These are phyloP conservation scores for Scaptomyza flava DNA, from an alignment of 2,888 invertebrate species.

Conservation along the genomic window DNA sequence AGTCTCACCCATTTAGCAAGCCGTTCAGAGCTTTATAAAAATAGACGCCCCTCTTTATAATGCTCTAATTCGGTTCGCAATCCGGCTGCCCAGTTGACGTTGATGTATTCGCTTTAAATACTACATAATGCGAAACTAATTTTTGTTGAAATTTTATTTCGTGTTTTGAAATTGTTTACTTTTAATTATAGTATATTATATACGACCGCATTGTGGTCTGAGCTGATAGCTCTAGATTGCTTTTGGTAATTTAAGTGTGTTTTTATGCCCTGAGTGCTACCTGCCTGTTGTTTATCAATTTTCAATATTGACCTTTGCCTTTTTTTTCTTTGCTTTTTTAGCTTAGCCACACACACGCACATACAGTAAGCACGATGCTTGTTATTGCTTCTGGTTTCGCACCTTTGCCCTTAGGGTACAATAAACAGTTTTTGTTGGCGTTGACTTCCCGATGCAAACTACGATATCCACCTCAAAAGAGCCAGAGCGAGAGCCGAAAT, in stretches of 20 bases:
- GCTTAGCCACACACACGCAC: conserved; percentile 35
- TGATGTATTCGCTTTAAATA: conserved; percentile 50
- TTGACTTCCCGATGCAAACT: conserved; percentile 39
- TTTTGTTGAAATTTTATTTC: conserved; percentile 48
- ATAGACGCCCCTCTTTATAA: conserved; percentile 68
- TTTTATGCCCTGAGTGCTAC: conserved; percentile 26
- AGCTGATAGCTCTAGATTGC: conserved; percentile 32
- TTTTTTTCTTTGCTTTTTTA: conserved; percentile 44
- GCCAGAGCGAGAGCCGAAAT: conserved; percentile 32
- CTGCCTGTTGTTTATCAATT: conserved; percentile 70
- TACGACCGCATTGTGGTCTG: conserved; percentile 47
- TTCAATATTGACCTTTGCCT: conserved; percentile 78
- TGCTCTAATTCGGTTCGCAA: conserved; percentile 44
- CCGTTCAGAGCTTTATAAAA: conserved; percentile 42
- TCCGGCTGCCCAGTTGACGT: conserved; percentile 21
- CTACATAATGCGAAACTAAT: conserved; percentile 51
- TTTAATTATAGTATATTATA: conserved; percentile 74
- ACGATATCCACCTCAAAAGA: conserved; percentile 17
- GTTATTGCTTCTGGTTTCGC: conserved; percentile 48
- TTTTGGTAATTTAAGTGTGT: conserved; percentile 15
- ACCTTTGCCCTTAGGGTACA: conserved; percentile 51
- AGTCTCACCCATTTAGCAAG: conserved; percentile 8
- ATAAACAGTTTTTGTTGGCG: conserved; percentile 20
- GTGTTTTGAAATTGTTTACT: conserved; percentile 62
- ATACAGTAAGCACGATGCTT: conserved; percentile 39